Base-by-base conservation (phyloP, 2,797 vertebrate species). In the Podarcis siculus region DNA sequence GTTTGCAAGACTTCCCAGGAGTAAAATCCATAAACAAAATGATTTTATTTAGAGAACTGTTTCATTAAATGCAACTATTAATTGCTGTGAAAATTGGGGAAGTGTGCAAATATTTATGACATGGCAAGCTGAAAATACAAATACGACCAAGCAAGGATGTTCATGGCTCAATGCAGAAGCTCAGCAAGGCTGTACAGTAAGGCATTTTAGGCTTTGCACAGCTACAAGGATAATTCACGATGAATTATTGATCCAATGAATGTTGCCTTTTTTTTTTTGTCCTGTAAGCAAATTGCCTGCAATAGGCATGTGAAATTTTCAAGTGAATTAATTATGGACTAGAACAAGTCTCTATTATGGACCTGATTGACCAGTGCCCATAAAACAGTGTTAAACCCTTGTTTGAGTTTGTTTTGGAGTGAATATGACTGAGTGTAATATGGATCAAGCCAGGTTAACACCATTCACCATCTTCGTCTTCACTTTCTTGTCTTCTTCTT, bases 201-300 rank as follows among this genome's bases (percentile, higher is more conserved):
- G 6, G 82, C 87, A 13, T 27, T 73, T 61, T 45, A 30, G 82
- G 3, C 2, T 81, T 69, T 77, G 88, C 58, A 77, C 69, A 77
- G 72, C 64, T 42, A 77, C 83, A 82, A 49, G 30, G 49, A 87
- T 88, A 87, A 88, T 87, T 67, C 82, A 71, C 64, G 76, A 82
- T 90, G 82, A 90, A 90, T 81, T 87, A 85, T 90, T 88, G 72
- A 85, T 64, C 80, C 66, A 83, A 69, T 64, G 73, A 86, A 86
- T 64, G 35, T 78, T 77, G 30, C 84, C 9, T 19, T 64, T 80
- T 73, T 86, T 21, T 66, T 81, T 80, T 83, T 67, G 73, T 86
- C 15, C 32, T 72, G 66, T 86, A 87, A 81, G 3, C 58, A 69
- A 92, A 87, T 84, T 86, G 30, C 58, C n/a, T 87, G 67, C 64